Base-by-base conservation (phyloP, 35 echinoderm and acorn worm genomes). In the Lytechinus variegatus region DNA sequence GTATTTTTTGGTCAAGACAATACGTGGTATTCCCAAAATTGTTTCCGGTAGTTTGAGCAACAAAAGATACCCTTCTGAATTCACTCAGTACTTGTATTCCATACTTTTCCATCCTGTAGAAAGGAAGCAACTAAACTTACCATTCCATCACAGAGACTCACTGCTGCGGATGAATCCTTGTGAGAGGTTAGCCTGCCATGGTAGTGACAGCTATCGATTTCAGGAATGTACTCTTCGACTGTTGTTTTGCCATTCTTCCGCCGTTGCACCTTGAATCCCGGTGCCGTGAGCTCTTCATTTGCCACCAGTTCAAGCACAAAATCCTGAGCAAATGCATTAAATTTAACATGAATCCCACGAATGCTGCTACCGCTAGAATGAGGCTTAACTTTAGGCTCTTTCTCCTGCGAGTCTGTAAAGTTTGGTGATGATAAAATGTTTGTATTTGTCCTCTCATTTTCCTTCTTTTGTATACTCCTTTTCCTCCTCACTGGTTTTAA, bases 81-180 rank as follows among this genome's bases (percentile, higher is more conserved):
- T 44, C 33, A 44, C 33, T 44, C 33, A 44, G 33, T 44, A 44
- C 33, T 44, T 44, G 33, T 2, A 44, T 44, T 44, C 33, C 33
- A 44, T 44, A 2, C 33, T 44, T 44, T 44, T 44, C 33, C 33
- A 44, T 44, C 33, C 33, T 44, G 33, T 44, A 44, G 33, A 52
- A 90, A 90, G 52, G 27, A 10, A 90, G 92, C 53, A 54, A 10
- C 12, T 93, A 13, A 13, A 99, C 98, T 99, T 96, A 99, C 98
- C 98, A 99, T 91, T 56, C 98, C 98, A 92, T 99, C 94, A 86
- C 98, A 99, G 6, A 97, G 54, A 95, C 97, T 99, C 61, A 99
- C 87, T 9, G 98, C 98, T 10, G 97, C 96, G 9, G 54, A 95
- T 7, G 97, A 97, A 27, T 94, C 89, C 29, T 72, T 51, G 60